Base-by-base conservation (phyloP, 2,113 vertebrate species). In the Pseudois nayaur region DNA sequence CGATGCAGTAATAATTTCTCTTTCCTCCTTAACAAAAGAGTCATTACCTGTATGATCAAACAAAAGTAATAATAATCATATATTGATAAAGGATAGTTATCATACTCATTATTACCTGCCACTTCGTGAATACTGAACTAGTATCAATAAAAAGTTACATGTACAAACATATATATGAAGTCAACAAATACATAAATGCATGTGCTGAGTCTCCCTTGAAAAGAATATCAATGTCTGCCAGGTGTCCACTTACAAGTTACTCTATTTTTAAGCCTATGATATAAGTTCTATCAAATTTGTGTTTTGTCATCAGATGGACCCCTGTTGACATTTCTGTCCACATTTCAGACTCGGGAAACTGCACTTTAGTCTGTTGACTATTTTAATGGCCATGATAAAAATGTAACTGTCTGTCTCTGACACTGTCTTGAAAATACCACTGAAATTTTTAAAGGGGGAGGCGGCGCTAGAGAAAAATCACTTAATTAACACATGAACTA, bases 301-400 rank as follows among this genome's bases (percentile, higher is more conserved):
- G 29, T 62, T 94, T 31, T 62, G 9, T 12, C 29, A 0, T 95
- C 55, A 91, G 54, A 92, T 62, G 27, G 23, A 86, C 36, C 45
- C 8, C 71, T 64, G 15, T 2, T 62, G 55, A 78, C 50, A 91
- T 48, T 50, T 89, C 48, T 57, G 17, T 67, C 48, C 40, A 93
- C 21, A 67, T 43, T 76, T 90, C 33, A 76, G 40, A 55, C 31
- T 54, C 31, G 27, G 50, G 67, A 82, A 93, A 94, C 4, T 31
- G 31, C 62, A 79, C 16, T 33, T 21, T 91, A 64, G 85, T 45
- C 8, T 88, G 13, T 2, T 8, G 71, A 76, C 36, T 76, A 87
- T 90, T 96, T 86, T 78, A 92, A 91, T 29, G 52, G 85, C 23
- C 45, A 85, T 48, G 43, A 94, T 55, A 90, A 79, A 96, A 74